Evolutionary conservation across 2,888 invertebrate genomes (phyloP).

Genomic region (Craniophora ligustri): DNA sequence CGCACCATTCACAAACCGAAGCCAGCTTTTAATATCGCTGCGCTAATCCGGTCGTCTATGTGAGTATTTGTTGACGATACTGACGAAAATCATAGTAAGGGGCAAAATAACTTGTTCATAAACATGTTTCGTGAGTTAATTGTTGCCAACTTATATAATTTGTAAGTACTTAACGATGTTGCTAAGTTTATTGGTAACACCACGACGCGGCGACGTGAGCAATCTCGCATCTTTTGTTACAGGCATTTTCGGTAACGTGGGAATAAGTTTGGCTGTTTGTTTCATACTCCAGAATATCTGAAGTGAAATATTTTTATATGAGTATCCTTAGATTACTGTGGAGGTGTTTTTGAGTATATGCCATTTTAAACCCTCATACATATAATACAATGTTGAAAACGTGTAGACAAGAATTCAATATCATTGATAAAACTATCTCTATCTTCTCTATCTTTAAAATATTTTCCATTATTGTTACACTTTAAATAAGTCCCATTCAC

Average conservation of each 20-base stretch:
- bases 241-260: conserved; percentile 17
- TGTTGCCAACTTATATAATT: conserved; percentile 15
- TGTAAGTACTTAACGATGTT: conserved; percentile 16
- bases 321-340: background rate
- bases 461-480: too few species aligned
- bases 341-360: background rate
- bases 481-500: too few species aligned
- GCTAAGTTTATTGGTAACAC: conserved; percentile 21
- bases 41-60: too few species aligned
- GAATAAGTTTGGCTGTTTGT: conserved; percentile 36
- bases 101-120: background rate
- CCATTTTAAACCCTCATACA: too few species aligned
- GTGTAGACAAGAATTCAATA: too few species aligned
- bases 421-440: too few species aligned
- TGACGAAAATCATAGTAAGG: too few species aligned
- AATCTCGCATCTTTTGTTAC: conserved; percentile 48
- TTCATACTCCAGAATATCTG: conserved; percentile 30
- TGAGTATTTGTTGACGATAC: too few species aligned
- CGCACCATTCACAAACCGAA: too few species aligned
- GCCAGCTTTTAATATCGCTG: too few species aligned
- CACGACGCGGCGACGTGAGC: conserved; percentile 46
- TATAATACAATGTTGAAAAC: too few species aligned
- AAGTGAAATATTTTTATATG: conserved; percentile 13
- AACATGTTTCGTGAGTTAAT: background rate
- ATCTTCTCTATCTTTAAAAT: too few species aligned